Conservation (phyloP, 2,797 vertebrate genomes). For the Gobionotothen gibberifrons region DNA sequence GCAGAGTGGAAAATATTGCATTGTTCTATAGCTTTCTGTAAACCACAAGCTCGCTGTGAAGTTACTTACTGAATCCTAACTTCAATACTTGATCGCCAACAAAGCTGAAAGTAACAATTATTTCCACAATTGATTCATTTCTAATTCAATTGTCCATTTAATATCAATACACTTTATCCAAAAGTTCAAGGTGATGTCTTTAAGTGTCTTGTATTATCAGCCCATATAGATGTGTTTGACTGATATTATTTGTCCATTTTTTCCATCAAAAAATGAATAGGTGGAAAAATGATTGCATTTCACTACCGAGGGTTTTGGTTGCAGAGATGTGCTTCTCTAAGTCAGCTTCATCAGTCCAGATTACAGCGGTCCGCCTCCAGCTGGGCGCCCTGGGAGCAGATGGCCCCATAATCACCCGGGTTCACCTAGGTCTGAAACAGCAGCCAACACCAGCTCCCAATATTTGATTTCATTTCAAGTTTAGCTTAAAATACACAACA, state of each 20-base stretch:
- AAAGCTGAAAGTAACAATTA: no score
- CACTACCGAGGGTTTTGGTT: slow-evolving; percentile 20
- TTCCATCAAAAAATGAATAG: no score
- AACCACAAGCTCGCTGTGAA: slow-evolving; percentile 28
- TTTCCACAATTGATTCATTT: no score
- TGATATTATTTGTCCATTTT: no score
- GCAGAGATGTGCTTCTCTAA: slow-evolving; percentile 53
- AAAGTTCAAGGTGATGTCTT: no score
- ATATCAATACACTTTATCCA: no score
- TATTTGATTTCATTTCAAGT: slow-evolving; percentile 71
- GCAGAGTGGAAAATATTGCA: slow-evolving; percentile 46
- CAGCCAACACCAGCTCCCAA: slow-evolving; percentile 64
- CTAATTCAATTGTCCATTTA: no score
- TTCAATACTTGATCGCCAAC: slow-evolving; percentile 28
- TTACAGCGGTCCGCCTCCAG: slow-evolving; percentile 76
- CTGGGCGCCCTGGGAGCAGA: slow-evolving; percentile 83
- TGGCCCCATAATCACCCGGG: slow-evolving; percentile 81
- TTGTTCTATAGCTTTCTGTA: slow-evolving; percentile 40
- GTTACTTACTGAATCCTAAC: slow-evolving; percentile 36
- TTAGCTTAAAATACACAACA: slow-evolving; percentile 64
- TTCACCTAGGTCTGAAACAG: slow-evolving; percentile 69
- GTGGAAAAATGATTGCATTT: no score
- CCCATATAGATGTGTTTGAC: no score
- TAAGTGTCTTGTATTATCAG: no score
- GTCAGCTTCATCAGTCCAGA: slow-evolving; percentile 75